A percentile compares a stretch with the other conserved stretches of the same genome.
These are phyloP conservation scores for Lethenteron reissneri DNA, from an alignment of 2,113 vertebrate species.

Conservation along the genomic window DNA sequence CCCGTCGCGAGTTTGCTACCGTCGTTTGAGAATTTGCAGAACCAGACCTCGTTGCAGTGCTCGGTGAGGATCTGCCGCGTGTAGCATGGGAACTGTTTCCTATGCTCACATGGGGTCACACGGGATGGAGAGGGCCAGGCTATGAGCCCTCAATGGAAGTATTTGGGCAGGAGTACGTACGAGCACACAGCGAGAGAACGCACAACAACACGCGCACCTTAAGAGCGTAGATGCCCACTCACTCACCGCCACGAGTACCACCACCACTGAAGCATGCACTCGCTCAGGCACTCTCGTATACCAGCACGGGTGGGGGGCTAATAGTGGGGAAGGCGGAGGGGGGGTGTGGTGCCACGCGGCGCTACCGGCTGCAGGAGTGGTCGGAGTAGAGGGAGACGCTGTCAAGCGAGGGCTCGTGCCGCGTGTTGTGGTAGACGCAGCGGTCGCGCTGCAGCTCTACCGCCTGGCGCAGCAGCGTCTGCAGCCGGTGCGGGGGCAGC, in stretches of 20 bases:
- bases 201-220: no score
- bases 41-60: conserved; percentile 11
- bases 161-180: no score
- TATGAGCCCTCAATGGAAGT: no score
- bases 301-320: no score
- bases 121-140: no score
- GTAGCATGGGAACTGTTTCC: conserved; percentile 10
- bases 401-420: conserved; percentile 63
- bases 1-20: conserved; percentile 9
- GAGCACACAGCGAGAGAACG: no score
- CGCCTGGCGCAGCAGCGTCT: conserved; percentile 71
- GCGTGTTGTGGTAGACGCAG: conserved; percentile 89
- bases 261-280: no score
- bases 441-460: conserved; percentile 82
- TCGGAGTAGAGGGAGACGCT: conserved; percentile 81
- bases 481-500: conserved; percentile 74
- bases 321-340: not conserved
- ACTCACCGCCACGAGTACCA: no score
- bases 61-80: conserved; percentile 10
- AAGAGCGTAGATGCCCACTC: no score
- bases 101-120: not conserved
- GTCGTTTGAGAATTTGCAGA: conserved; percentile 11
- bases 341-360: not conserved
- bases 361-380: conserved; percentile 79
- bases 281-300: no score